Evolutionary conservation across 2,113 vertebrate genomes (phyloP).

Genomic region (Laticauda laticaudata): DNA sequence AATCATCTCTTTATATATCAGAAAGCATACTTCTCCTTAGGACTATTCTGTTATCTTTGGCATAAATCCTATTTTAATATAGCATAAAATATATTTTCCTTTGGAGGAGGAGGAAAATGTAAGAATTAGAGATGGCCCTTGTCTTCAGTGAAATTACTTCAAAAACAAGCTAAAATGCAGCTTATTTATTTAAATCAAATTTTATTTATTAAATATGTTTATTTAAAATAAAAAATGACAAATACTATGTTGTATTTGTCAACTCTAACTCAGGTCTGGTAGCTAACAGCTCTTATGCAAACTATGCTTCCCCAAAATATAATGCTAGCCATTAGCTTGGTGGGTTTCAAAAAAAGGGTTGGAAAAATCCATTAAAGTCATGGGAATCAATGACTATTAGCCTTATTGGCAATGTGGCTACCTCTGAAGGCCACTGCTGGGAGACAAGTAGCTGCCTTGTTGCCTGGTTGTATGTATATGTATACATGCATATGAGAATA

Average conservation of each 20-base stretch:
- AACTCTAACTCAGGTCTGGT: not conserved
- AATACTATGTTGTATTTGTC: not conserved
- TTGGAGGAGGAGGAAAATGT: not conserved
- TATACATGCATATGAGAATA: too few species aligned
- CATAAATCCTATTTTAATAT: conserved; percentile 32
- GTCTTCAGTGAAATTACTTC: not conserved
- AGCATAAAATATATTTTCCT: conserved; percentile 38
- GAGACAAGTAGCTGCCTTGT: not conserved
- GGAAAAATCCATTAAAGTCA: not conserved
- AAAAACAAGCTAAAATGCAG: not conserved
- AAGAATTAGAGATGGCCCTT: not conserved
- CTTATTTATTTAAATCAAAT: not conserved
- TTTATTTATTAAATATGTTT: too few species aligned
- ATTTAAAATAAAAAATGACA: not conserved
- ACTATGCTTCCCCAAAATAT: not conserved
- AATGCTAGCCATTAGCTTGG: not conserved
- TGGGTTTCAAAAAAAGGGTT: not conserved
- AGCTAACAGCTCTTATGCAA: not conserved
- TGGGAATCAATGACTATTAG: not conserved
- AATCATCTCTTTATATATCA: conserved; percentile 17
- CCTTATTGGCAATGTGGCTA: not conserved
- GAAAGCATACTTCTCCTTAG: conserved; percentile 35
- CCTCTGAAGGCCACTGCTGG: not conserved
- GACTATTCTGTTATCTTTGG: conserved; percentile 35
- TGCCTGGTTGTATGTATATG: too few species aligned